These are phyloP conservation scores for Hydropsyche tenuis DNA, from an alignment of 1,140 invertebrate species.

Conservation along the genomic window DNA sequence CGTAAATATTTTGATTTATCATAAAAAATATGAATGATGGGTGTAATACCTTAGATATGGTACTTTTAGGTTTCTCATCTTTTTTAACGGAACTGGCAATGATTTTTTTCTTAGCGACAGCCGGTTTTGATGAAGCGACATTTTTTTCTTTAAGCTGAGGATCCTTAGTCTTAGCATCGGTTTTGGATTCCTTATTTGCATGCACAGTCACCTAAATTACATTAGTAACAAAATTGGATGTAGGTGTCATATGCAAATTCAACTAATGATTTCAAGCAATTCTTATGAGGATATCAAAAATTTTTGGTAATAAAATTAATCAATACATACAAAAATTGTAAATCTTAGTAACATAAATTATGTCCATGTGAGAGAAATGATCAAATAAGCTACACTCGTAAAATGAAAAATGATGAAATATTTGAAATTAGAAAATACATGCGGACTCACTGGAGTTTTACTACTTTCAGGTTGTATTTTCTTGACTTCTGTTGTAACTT, in stretches of 20 bases:
- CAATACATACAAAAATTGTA: not conserved
- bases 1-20: too few species aligned
- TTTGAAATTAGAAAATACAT: not conserved
- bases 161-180: constrained; percentile 41
- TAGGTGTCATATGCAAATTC: constrained; percentile 7
- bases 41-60: constrained; percentile 36
- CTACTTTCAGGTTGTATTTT: not conserved
- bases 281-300: too few species aligned
- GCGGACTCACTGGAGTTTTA: not conserved
- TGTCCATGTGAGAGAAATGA: not conserved
- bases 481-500: not conserved
- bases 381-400: not conserved
- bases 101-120: constrained; percentile 47
- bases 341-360: not conserved
- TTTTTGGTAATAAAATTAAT: too few species aligned
- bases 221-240: constrained; percentile 40
- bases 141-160: constrained; percentile 45
- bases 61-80: constrained; percentile 46
- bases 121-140: constrained; percentile 37
- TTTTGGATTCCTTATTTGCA: constrained; percentile 44
- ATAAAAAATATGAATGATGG: not conserved
- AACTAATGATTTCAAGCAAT: too few species aligned
- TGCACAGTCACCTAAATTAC: constrained; percentile 42
- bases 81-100: constrained; percentile 35
- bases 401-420: not conserved